phyloP scores from a whole-genome alignment of 2,113 vertebrate species.

The Cnemophilus loriae region DNA sequence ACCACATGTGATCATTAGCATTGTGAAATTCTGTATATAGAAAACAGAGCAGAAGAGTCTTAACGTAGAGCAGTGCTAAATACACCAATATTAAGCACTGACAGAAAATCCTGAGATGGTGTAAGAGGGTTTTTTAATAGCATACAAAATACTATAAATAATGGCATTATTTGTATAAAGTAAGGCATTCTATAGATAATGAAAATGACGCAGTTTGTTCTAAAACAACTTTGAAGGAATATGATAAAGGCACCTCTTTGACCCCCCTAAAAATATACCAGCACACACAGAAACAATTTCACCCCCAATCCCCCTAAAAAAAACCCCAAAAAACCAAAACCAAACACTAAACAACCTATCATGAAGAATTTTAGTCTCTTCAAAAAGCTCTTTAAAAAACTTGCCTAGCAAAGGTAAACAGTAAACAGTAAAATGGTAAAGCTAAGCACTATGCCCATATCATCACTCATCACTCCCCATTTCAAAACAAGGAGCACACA shows the following conservation, averaged over 20 bases:
- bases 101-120: not conserved
- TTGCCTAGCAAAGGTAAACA: not conserved
- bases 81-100: not conserved
- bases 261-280: not conserved
- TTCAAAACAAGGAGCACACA: not conserved
- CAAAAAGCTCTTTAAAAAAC: not conserved
- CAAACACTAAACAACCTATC: not conserved
- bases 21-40: not conserved
- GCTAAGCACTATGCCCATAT: not conserved
- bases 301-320: not conserved
- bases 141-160: not conserved
- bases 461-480: not conserved
- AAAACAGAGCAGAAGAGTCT: not conserved
- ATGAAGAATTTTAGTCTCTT: not conserved
- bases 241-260: not conserved
- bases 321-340: not conserved
- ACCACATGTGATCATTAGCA: not conserved
- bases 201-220: not conserved
- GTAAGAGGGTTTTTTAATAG: not conserved
- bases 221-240: not conserved
- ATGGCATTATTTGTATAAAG: not conserved
- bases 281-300: not conserved
- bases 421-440: not conserved
- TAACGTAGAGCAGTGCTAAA: not conserved
- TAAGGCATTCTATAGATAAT: not conserved